Evolutionary conservation across 2,888 invertebrate species (phyloP), one percentile per base, ranked within the genome.

Genomic region (Trichogramma evanescens): DNA sequence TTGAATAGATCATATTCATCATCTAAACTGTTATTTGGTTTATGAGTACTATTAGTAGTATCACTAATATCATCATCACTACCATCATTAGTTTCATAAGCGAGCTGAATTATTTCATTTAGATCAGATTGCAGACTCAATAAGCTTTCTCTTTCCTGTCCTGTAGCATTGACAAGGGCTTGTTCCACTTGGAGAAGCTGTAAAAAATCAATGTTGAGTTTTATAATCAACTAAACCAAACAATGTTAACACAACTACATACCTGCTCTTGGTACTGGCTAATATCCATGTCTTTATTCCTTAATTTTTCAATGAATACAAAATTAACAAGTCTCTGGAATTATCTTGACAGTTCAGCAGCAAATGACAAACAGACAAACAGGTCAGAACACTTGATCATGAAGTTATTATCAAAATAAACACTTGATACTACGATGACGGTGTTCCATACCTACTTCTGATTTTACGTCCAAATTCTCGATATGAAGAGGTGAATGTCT

Each of bases 1-100:
- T 87, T 86, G 72, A 88, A 88, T 65, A 86, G 76, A 52, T 84
- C 84, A 80, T 87, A 88, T 78, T 88, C 88, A 71, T 80, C 78
- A 48, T 78, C 81, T 59, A 82, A 70, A 4, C 73, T 69, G 70
- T 79, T 74, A 10, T 71, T 72, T 8, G 70, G 63, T 38, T 67
- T 64, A 52, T 68, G 57, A 39, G 71, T 63, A 42, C 66, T 55
- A 58, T 63, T 70, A 55, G 52, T 41, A 57, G 80, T 75, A 8
- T 26, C 8, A 42, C 56, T 39, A 63, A 69, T 69, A 56, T 71
- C 70, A 51, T 59, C 64, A 50, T 68, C 63, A 13, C 63, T 64
- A 58, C 72, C 70, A 39, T 63, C 64, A 58, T 85, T 71, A 67
- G 82, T 84, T 72, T 88, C 86, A 70, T 82, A 80, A 0, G 89